Evolutionary conservation across 2,113 vertebrate species (phyloP).

Genomic region (Chinchilla lanigera): DNA sequence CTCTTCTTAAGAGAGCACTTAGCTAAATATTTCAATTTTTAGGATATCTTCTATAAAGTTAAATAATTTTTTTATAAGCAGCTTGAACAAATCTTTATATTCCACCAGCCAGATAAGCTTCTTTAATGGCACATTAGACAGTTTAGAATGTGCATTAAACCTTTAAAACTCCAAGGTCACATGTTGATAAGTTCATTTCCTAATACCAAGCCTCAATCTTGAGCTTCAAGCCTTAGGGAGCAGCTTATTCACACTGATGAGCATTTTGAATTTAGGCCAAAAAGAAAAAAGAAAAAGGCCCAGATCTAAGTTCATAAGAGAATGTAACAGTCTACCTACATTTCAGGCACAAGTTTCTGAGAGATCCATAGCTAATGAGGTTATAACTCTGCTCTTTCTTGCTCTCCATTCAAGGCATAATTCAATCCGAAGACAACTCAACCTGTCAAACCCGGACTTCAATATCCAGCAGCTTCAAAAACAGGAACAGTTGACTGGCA

Average conservation of each 20-base stretch:
- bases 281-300: not conserved
- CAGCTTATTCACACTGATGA: conserved; percentile 57
- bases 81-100: conserved; percentile 39
- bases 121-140: conserved; percentile 29
- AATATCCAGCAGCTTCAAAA: conserved; percentile 97
- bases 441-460: conserved; percentile 98
- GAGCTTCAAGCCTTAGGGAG: conserved; percentile 39
- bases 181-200: conserved; percentile 58
- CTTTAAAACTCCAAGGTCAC: conserved; percentile 57
- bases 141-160: conserved; percentile 36
- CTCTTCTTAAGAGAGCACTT: conserved; percentile 13
- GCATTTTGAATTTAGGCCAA: conserved; percentile 67
- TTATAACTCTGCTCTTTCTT: conserved; percentile 75
- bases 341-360: conserved; percentile 50
- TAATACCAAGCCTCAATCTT: not conserved
- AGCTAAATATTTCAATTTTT: conserved; percentile 20
- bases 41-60: not conserved
- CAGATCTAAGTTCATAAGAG: conserved; percentile 11
- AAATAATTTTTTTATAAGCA: conserved; percentile 50
- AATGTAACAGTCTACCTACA: not conserved
- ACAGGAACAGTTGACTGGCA: conserved; percentile 96
- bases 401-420: conserved; percentile 91
- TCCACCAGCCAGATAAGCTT: not conserved
- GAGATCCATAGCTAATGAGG: conserved; percentile 54
- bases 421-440: conserved; percentile 96